These are phyloP conservation scores for Piscicola geometra DNA, from an alignment of 2,888 invertebrate genomes.

Conservation along the genomic window DNA sequence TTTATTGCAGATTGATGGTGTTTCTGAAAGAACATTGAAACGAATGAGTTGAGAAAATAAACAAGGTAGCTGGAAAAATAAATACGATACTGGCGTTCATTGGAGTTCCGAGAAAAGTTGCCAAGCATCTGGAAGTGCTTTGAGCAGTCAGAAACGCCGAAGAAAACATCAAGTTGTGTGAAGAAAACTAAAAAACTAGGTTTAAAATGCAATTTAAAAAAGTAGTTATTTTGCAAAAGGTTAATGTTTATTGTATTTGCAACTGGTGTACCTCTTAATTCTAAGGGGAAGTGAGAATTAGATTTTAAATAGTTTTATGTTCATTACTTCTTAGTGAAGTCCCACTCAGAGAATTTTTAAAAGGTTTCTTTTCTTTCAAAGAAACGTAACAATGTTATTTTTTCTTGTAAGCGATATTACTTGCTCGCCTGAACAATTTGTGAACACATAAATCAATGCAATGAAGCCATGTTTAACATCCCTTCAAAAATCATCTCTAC, in stretches of 20 bases:
- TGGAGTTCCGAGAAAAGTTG: background rate
- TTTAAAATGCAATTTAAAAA: background rate
- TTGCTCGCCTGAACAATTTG: too few relatives aligned
- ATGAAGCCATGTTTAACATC: too few relatives aligned
- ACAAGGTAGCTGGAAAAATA: constrained; percentile 6
- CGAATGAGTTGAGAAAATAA: background rate
- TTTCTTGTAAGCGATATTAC: too few relatives aligned
- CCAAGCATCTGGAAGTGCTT: constrained; percentile 4
- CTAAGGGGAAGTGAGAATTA: background rate
- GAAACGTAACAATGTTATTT: too few relatives aligned
- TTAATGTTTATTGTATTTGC: background rate
- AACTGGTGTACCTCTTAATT: background rate
- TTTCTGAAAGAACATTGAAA: background rate
- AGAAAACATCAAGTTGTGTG: constrained; percentile 12
- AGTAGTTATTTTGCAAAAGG: background rate
- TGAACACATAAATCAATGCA: too few relatives aligned
- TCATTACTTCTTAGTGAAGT: too few relatives aligned
- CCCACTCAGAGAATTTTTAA: too few relatives aligned
- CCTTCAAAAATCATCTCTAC: too few relatives aligned
- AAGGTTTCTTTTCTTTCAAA: too few relatives aligned
- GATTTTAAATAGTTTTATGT: background rate
- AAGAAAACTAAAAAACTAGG: background rate
- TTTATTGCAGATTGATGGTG: background rate
- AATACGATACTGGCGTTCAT: constrained; percentile 1
- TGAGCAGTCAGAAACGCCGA: background rate